Base-by-base conservation (phyloP, 2,113 vertebrate species). In the Cryptotis parvus region DNA sequence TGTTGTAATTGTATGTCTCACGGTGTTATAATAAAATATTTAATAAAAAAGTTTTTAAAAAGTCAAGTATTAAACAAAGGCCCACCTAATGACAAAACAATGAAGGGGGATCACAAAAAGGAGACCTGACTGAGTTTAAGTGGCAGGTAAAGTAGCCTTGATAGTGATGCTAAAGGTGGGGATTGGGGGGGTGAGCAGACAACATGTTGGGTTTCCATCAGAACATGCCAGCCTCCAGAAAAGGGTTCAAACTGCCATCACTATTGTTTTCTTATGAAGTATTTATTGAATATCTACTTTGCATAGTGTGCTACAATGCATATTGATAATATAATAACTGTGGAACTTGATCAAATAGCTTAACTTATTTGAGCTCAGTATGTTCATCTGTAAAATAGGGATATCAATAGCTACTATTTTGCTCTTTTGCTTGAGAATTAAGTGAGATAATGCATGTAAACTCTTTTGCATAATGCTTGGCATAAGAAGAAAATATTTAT, bases 121-220 rank as follows among this genome's bases (percentile, higher is more conserved):
- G 29, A 94, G 33, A 77, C 10, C 61, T 75, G 72, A 79, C n/a
- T 77, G 70, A 83, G 70, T 70, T 73, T 95, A 86, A 41, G 49
- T 86, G 35, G 27, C n/a, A 89, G 49, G 27, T 20, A 89, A 82
- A n/a, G 45, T 72, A 55, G 72, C n/a, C 35, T 79, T 66, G 61
- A 9, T 80, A 84, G 58, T 66, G 68, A 79, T 39, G 3, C 49
- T n/a, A 73, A 76, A 76, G 35, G 9, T 68, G 29, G 20, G 9
- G 31, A 83, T 8, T 79, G 41, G 66, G 41, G 66, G 41, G 22
- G 49, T 68, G 82, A 74, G 5, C 31, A 65, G 41, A 73, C 24
- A 82, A 27, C 33, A 41, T 49, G 29, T 75, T 4, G 41, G 37
- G 24, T 82, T 91, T 58, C 55, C 55, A 58, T 89, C 31, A 74